These are phyloP conservation scores for Hypomecis punctinalis DNA, from an alignment of 2,888 invertebrate species.

Conservation along the genomic window DNA sequence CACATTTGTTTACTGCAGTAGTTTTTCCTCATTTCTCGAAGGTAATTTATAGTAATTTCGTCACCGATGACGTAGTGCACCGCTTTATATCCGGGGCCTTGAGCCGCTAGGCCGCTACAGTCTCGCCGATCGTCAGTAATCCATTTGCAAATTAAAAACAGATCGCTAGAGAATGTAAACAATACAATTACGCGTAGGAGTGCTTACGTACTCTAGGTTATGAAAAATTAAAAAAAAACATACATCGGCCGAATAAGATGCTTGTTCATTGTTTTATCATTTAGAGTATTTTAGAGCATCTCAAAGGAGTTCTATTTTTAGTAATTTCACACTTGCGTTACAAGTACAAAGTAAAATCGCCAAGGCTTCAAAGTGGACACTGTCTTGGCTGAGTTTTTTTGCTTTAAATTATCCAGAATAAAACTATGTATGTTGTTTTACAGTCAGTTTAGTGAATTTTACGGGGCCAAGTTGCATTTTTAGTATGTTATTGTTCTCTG, in stretches of 20 bases:
- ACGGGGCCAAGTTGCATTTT: too few species aligned
- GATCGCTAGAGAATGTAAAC: constrained; percentile 34
- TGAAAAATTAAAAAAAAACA: constrained; percentile 13
- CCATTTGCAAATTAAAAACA: constrained; percentile 30
- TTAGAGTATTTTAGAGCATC: constrained; percentile 26
- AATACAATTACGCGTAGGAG: constrained; percentile 32
- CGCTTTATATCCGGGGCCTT: constrained; percentile 20
- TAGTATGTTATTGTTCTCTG: too few species aligned
- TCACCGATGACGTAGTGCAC: constrained; percentile 33
- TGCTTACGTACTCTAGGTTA: constrained; percentile 24
- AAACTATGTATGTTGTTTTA: too few species aligned
- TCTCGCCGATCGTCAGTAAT: constrained; percentile 13
- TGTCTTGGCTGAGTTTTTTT: constrained; percentile 8
- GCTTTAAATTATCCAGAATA: constrained; percentile 3
- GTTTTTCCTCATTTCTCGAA: constrained; percentile 46
- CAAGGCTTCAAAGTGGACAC: constrained; percentile 23
- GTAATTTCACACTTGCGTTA: constrained; percentile 25
- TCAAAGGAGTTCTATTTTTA: constrained; percentile 31
- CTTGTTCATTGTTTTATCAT: constrained; percentile 31
- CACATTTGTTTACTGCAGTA: constrained; percentile 46
- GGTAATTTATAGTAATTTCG: constrained; percentile 37
- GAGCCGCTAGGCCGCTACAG: constrained; percentile 6
- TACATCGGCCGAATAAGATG: constrained; percentile 27
- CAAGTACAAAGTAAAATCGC: constrained; percentile 23
- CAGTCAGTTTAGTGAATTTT: too few species aligned